phyloP scores from a whole-genome alignment of 2,113 vertebrate genomes.

The Toxostoma redivivum region DNA sequence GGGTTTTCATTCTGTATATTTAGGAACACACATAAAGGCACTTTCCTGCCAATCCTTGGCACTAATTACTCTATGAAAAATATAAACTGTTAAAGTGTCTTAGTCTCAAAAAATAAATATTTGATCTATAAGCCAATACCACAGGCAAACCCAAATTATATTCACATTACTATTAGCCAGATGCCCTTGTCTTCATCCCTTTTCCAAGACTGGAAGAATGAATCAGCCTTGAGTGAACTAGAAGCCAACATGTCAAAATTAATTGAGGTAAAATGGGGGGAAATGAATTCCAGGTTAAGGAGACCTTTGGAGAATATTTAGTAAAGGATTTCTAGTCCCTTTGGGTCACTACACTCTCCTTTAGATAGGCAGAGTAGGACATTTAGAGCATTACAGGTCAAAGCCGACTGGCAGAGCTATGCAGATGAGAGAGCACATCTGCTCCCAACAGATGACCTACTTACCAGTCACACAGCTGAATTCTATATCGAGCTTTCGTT shows the following conservation, averaged over 20 bases:
- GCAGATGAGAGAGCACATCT: constrained; percentile 18
- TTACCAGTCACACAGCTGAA: background rate
- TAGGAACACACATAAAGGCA: background rate
- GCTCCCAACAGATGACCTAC: background rate
- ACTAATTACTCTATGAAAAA: background rate
- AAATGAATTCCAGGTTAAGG: background rate
- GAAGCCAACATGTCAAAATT: background rate
- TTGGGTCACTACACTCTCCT: background rate
- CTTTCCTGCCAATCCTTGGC: background rate
- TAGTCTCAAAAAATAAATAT: background rate
- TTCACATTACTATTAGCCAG: background rate
- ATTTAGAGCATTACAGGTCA: background rate
- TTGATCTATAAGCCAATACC: background rate
- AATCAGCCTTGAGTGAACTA: background rate
- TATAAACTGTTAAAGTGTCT: background rate
- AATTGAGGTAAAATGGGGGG: background rate
- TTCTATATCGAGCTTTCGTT: background rate
- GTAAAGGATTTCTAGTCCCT: background rate
- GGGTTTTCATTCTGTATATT: background rate
- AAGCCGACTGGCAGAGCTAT: background rate
- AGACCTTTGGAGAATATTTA: background rate
- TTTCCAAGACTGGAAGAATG: background rate
- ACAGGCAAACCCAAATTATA: background rate
- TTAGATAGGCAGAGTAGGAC: background rate
- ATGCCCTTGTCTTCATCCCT: background rate